phyloP scores from a whole-genome alignment of 2,888 invertebrate genomes.

The Leistus spinibarbis region DNA sequence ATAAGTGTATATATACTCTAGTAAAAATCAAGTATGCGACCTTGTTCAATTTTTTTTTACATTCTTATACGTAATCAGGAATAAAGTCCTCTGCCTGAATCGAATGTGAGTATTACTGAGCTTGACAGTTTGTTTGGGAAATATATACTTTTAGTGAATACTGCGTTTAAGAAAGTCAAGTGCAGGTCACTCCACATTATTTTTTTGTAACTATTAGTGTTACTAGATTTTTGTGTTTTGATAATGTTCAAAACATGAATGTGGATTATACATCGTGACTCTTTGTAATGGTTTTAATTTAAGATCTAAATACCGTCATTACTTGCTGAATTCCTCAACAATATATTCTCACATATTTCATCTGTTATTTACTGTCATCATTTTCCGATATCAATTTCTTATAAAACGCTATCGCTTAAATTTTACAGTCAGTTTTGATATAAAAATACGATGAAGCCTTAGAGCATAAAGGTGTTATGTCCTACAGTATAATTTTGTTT shows the following conservation, averaged over 20 bases:
- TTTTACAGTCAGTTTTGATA: too few relatives aligned
- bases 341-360: conserved; percentile 38
- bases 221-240: neutral
- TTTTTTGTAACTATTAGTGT: neutral
- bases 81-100: too few relatives aligned
- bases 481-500: too few relatives aligned
- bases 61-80: too few relatives aligned
- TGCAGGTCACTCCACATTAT: too few relatives aligned
- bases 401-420: too few relatives aligned
- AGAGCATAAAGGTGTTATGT: too few relatives aligned
- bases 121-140: neutral
- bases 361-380: conserved; percentile 2
- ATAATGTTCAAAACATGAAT: conserved; percentile 23
- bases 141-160: too few relatives aligned
- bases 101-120: too few relatives aligned
- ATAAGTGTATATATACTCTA: conserved; percentile 7
- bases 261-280: conserved; percentile 31
- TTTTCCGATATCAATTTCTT: neutral
- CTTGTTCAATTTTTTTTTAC: conserved; percentile 27
- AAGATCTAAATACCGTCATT: conserved; percentile 34
- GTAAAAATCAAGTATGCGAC: conserved; percentile 24
- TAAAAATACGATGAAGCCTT: too few relatives aligned
- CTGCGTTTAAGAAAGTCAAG: too few relatives aligned
- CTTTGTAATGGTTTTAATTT: conserved; percentile 35
- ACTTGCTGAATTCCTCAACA: neutral